Evolutionary conservation across 2,888 invertebrate species (phyloP).

Genomic region (Liposcelis brunnea): DNA sequence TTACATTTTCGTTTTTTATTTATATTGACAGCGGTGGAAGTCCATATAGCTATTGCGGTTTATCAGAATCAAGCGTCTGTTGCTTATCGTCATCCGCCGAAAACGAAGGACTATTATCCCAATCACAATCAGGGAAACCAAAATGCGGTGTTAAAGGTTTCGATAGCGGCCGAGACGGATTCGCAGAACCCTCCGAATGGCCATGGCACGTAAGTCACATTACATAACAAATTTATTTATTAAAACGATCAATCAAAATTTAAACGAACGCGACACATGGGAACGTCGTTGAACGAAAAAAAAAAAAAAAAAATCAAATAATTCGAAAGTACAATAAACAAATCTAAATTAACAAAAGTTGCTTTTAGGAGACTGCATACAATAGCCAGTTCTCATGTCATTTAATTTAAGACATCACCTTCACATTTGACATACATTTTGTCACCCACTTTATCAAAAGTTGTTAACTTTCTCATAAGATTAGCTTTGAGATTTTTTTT

Average conservation of each 20-base stretch:
- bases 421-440: no score
- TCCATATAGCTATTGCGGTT: conserved; percentile 25
- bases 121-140: not conserved
- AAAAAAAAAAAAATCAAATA: no score
- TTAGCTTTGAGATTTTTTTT: not conserved
- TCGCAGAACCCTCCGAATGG: conserved; percentile 26
- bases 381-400: not conserved
- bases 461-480: no score
- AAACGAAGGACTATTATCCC: not conserved
- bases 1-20: not conserved
- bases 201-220: conserved; percentile 27
- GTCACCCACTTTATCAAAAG: no score
- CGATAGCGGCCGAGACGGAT: conserved; percentile 21
- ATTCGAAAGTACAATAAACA: not conserved
- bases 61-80: conserved; percentile 25
- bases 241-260: no score
- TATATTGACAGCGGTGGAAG: conserved; percentile 22
- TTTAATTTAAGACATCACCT: not conserved
- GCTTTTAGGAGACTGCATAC: no score
- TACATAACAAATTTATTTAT: no score
- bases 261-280: no score
- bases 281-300: no score
- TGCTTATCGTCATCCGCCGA: conserved; percentile 22
- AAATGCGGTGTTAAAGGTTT: conserved; percentile 19
- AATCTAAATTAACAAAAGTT: no score